A percentile compares a stretch with the other conserved stretches of the same genome.
Evolutionary conservation across 2,113 vertebrate genomes (phyloP).

Genomic region (Podocnemis expansa): DNA sequence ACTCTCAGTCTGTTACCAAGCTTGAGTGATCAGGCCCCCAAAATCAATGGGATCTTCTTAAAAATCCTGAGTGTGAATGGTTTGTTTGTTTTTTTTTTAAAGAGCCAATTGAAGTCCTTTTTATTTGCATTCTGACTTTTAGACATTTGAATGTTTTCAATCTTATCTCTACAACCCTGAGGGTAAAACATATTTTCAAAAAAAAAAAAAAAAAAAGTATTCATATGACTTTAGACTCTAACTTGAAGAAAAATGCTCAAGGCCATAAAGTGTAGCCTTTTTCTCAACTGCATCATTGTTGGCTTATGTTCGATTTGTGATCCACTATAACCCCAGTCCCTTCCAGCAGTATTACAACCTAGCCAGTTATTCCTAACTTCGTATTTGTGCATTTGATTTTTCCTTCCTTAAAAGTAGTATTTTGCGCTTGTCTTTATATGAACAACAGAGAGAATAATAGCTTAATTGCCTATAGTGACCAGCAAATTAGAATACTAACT

Average conservation of each 20-base stretch:
- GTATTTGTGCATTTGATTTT: too few relatives aligned
- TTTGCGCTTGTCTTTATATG: too few relatives aligned
- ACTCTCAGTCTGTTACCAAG: not conserved
- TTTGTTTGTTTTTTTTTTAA: too few relatives aligned
- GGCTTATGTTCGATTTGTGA: too few relatives aligned
- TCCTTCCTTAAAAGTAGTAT: too few relatives aligned
- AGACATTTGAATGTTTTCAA: not conserved
- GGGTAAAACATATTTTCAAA: not conserved
- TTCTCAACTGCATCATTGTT: too few relatives aligned
- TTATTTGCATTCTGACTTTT: not conserved
- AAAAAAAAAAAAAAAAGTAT: not conserved
- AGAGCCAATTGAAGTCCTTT: too few relatives aligned
- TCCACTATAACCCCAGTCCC: too few relatives aligned
- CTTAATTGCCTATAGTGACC: not conserved
- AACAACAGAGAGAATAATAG: not conserved
- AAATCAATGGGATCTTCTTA: not conserved
- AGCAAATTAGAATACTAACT: not conserved
- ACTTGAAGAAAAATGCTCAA: not conserved
- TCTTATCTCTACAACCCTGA: not conserved
- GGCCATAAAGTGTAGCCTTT: too few relatives aligned
- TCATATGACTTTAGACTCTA: not conserved
- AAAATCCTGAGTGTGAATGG: too few relatives aligned
- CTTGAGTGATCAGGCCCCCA: not conserved
- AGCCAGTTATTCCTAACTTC: too few relatives aligned
- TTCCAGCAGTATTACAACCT: too few relatives aligned